These are phyloP conservation scores for Drosophila ananassae DNA, from an alignment of 1,140 invertebrate species.

Conservation along the genomic window DNA sequence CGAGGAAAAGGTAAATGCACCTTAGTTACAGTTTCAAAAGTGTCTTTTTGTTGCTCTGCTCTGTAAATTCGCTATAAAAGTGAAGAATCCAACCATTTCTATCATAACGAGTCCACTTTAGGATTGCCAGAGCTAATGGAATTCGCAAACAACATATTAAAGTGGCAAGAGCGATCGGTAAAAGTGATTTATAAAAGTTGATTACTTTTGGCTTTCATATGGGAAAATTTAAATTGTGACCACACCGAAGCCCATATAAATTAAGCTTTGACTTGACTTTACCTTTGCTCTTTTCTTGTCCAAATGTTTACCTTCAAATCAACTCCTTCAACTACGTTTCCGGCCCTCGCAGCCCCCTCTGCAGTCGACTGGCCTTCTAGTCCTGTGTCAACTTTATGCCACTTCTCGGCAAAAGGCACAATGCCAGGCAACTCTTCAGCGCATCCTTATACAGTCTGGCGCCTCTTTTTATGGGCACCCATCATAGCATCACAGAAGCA, in stretches of 20 bases:
- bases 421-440: slow-evolving; percentile 59
- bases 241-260: slow-evolving; percentile 26
- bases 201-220: slow-evolving; percentile 19
- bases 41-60: slow-evolving; percentile 14
- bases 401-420: slow-evolving; percentile 71
- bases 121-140: background rate
- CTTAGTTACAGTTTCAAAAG: slow-evolving; percentile 32
- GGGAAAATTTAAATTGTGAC: slow-evolving; percentile 13
- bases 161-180: slow-evolving; percentile 2
- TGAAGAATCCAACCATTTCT: background rate
- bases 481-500: slow-evolving; percentile 43
- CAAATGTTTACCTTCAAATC: slow-evolving; percentile 76
- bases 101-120: background rate
- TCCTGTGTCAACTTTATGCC: slow-evolving; percentile 75
- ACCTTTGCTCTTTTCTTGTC: slow-evolving; percentile 67
- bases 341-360: background rate
- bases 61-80: slow-evolving; percentile 25
- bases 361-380: slow-evolving; percentile 27
- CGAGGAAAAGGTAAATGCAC: slow-evolving; percentile 67
- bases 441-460: slow-evolving; percentile 74
- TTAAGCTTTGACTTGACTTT: slow-evolving; percentile 44
- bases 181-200: slow-evolving; percentile 30
- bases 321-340: slow-evolving; percentile 56
- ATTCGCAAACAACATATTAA: slow-evolving; percentile 20
- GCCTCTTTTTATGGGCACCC: slow-evolving; percentile 74